A percentile compares a stretch with the other conserved stretches of the same genome.
Evolutionary conservation across 2,113 vertebrate species (phyloP).

Genomic region (Bos indicus): DNA sequence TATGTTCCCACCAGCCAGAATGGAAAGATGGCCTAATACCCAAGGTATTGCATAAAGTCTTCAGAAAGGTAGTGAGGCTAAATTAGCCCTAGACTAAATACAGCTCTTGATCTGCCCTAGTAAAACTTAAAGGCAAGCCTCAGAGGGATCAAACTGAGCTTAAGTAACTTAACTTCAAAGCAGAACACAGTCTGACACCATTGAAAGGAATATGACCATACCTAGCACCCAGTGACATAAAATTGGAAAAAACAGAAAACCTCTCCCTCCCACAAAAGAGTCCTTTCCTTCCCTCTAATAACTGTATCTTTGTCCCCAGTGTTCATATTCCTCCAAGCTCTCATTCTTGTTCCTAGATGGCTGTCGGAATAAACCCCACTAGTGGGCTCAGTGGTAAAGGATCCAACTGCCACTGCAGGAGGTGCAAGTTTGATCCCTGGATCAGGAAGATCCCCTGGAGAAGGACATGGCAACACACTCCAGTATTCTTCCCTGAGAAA

Average conservation of each 20-base stretch:
- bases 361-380: neutral
- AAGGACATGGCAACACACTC: neutral
- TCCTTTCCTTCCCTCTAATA: neutral
- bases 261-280: neutral
- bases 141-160: neutral
- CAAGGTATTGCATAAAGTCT: neutral
- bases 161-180: neutral
- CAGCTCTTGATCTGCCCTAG: neutral
- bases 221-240: neutral
- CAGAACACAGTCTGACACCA: neutral
- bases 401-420: neutral
- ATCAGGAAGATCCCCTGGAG: neutral
- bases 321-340: neutral
- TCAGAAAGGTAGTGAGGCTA: neutral
- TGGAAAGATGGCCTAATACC: neutral
- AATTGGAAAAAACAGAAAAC: neutral
- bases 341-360: neutral
- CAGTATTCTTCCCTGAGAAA: neutral
- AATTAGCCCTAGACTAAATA: constrained; percentile 20
- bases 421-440: neutral
- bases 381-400: neutral
- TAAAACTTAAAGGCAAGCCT: neutral
- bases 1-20: neutral
- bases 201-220: neutral
- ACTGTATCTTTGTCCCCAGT: neutral